phyloP scores from a whole-genome alignment of 2,888 invertebrate species.

The Sinelater perroti region DNA sequence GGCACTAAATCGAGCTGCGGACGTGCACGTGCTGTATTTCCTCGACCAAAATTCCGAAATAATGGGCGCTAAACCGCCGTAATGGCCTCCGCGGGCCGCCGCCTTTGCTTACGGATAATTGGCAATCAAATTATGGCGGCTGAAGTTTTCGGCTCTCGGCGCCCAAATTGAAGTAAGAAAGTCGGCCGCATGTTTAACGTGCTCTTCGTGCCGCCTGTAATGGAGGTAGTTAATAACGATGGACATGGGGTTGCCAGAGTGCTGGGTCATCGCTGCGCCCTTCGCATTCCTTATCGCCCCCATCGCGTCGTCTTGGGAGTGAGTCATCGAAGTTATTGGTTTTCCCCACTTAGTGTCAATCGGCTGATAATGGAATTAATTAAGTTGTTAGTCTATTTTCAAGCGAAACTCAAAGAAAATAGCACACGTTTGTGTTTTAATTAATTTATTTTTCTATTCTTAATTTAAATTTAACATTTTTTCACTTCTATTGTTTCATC shows the following conservation, averaged over 20 bases:
- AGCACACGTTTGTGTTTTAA: too few species aligned
- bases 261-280: slow-evolving; percentile 27
- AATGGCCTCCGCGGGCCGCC: not conserved
- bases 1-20: slow-evolving; percentile 18
- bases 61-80: slow-evolving; percentile 9
- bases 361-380: slow-evolving; percentile 7
- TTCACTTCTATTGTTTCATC: too few species aligned
- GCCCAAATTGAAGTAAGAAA: too few species aligned
- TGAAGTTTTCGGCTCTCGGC: not conserved
- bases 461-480: too few species aligned
- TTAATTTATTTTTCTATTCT: too few species aligned
- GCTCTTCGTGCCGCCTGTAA: slow-evolving; percentile 16
- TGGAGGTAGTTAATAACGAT: slow-evolving; percentile 25
- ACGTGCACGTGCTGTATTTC: slow-evolving; percentile 10
- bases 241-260: slow-evolving; percentile 29
- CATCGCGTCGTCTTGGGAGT: slow-evolving; percentile 13
- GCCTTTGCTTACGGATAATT: not conserved
- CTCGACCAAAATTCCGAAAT: slow-evolving; percentile 9
- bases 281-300: slow-evolving; percentile 27
- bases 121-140: slow-evolving; percentile 4
- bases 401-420: too few species aligned
- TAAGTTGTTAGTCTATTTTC: slow-evolving; percentile 1
- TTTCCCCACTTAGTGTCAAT: slow-evolving; percentile 9
- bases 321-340: slow-evolving; percentile 29
- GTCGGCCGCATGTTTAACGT: slow-evolving; percentile 11